Base-by-base conservation (phyloP, 2,113 vertebrate genomes). In the Pica pica region DNA sequence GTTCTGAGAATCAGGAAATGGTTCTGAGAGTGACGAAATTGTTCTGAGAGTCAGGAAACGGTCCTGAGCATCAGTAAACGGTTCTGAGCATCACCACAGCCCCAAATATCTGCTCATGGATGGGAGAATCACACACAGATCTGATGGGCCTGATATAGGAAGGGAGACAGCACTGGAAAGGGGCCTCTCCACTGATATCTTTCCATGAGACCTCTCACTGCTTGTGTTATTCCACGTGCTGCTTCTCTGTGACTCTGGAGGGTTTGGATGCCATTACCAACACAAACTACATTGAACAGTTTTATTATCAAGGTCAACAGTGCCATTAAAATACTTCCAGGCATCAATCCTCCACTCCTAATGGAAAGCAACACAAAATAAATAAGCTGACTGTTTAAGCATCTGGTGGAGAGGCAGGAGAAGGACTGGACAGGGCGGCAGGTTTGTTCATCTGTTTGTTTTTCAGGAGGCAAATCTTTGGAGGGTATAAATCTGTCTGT, bases 251-350 rank as follows among this genome's bases (percentile, higher is more conserved):
- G 92, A 52, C 78, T 78, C 52, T 3, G 7, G 50, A 46, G 46
- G 39, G 46, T 74, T 83, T 57, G 61, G 71, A 57, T 94, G 86
- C 50, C 57, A 49, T 88, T 83, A 86, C n/a, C 61, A 85, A 52
- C 74, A 86, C 1, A 19, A 89, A 79, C 30, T 28, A 33, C 81
- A 83, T 69, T 15, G 53, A 94, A 87, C 77, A 91, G 64, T 93
- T 96, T 95, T 94, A 92, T 96, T 92, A 95, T 65, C 93, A 91
- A 91, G 88, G 92, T 96, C 94, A 97, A 65, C 79, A 77, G 75
- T 55, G 70, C 85, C 75, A 68, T 95, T 88, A 93, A 94, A 96
- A 94, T 44, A 64, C n/a, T 81, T 64, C 68, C 84, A 96, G 59
- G 37, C 91, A 88, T 88, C 89, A 95, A 69, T 88, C 87, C 47